Base-by-base conservation (phyloP, 2,888 invertebrate species). In the Sphaerophoria rueppellii region DNA sequence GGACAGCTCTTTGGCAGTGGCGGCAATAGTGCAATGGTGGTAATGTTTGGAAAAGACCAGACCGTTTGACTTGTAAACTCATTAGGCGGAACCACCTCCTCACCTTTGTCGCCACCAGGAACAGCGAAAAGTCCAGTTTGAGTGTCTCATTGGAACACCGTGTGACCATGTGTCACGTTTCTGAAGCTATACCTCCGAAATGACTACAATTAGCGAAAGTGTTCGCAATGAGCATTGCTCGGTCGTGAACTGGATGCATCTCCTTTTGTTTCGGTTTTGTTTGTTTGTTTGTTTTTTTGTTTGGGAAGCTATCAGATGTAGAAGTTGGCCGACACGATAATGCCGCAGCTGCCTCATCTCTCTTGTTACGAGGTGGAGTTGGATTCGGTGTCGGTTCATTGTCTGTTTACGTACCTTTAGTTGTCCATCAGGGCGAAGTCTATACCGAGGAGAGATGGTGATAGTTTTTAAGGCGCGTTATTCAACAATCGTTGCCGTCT, bases 201-300 rank as follows among this genome's bases (percentile, higher is more conserved):
- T 85, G 81, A 76, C 81, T 85, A 81, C 85, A 85, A 85, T 85
- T 85, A 85, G 85, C 85, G 85, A 81, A 85, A 85, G 85, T 85
- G 85, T 85, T 81, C 85, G 72, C 85, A 85, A 69, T 76, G 85
- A 81, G 85, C 80, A 73, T 72, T 73, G 76, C 70, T 85, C 40
- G 81, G 81, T 85, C 85, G 85, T 85, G 76, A 85, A 81, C 71
- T 69, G 73, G 76, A 83, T 79, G 79, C 82, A 79, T 75, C 79
- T 79, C 67, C 74, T 48, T 74, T 48, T 61, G 69, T 76, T 32
- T 14, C 11, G 14, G 48, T 70, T 46, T 46, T 50, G 35, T 54
- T 32, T 32, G 11, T 55, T 12, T 55, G 32, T 34, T 55, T 5
- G 11, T 43, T 43, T 6, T 9, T 40, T 6, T 40, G 40, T 40